Percentiles rank a stretch among this genome's conserved stretches.
phyloP scores from a whole-genome alignment of 2,113 vertebrate genomes.

The Fregata magnificens region DNA sequence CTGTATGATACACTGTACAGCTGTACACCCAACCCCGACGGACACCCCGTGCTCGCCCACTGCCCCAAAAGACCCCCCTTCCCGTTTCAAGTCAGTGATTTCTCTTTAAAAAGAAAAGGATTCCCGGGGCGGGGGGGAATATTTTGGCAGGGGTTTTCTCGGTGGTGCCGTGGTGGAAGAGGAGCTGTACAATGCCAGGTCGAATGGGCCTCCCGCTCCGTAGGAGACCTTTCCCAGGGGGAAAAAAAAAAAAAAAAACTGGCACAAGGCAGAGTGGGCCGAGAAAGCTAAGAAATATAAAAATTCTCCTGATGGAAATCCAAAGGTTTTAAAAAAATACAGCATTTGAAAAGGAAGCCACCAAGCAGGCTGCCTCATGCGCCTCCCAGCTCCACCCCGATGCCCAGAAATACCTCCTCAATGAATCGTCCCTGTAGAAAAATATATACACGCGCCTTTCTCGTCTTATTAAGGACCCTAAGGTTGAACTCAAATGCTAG shows the following conservation, averaged over 20 bases:
- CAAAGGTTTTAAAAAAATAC: slow-evolving; percentile 55
- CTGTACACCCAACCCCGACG: not conserved
- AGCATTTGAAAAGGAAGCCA: slow-evolving; percentile 30
- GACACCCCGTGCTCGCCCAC: accelerated
- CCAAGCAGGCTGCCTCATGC: not conserved
- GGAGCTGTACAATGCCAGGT: not conserved
- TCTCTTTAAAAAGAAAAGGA: too few species aligned
- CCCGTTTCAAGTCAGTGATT: not conserved
- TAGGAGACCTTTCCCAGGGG: not conserved
- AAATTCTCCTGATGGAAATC: slow-evolving; percentile 49
- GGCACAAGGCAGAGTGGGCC: not conserved
- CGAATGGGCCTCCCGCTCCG: accelerated
- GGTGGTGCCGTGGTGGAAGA: not conserved
- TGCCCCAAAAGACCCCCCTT: not conserved
- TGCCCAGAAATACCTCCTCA: not conserved
- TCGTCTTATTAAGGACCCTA: not conserved
- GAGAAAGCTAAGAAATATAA: slow-evolving; percentile 30
- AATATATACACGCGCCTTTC: not conserved
- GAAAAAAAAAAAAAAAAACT: not conserved
- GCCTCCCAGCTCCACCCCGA: not conserved
- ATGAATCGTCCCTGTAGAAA: slow-evolving; percentile 36
- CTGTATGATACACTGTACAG: not conserved
- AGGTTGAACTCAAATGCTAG: not conserved
- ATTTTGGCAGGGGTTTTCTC: not conserved
- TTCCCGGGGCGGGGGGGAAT: not conserved